A percentile compares a stretch with the other conserved stretches of the same genome.
Evolutionary conservation across 2,113 vertebrate genomes (phyloP).

Genomic region (Columbina picui): DNA sequence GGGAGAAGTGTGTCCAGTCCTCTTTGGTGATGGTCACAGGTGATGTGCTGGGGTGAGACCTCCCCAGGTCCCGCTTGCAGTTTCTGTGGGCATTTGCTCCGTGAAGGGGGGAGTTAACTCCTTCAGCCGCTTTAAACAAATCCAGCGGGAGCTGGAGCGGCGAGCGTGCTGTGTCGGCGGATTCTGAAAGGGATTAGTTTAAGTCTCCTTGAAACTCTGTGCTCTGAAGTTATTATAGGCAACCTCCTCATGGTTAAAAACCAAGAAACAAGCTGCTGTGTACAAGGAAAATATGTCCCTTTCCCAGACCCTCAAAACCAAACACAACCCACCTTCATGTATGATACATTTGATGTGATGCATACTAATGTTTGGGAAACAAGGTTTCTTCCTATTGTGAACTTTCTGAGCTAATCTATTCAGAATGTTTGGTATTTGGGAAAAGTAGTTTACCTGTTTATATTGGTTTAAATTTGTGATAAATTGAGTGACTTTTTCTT

Average conservation of each 20-base stretch:
- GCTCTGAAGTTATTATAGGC: not conserved
- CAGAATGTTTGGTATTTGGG: not conserved
- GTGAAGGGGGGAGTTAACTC: not conserved
- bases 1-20: not conserved
- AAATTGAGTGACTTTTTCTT: not conserved
- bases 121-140: not conserved
- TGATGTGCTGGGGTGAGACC: not conserved
- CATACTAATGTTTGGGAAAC: not conserved
- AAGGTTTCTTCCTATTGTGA: not conserved
- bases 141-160: not conserved
- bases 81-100: not conserved
- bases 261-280: not conserved
- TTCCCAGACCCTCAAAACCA: not conserved
- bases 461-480: not conserved
- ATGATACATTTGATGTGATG: not conserved
- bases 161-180: accelerated
- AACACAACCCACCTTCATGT: not conserved
- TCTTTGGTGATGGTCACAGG: not conserved
- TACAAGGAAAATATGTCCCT: not conserved
- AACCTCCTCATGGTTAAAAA: not conserved
- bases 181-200: slow-evolving; percentile 31
- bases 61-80: not conserved
- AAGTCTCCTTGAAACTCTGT: not conserved
- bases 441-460: not conserved
- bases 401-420: not conserved